Evolutionary conservation across 1,140 invertebrate species (phyloP).

Genomic region (Bombyx mandarina): DNA sequence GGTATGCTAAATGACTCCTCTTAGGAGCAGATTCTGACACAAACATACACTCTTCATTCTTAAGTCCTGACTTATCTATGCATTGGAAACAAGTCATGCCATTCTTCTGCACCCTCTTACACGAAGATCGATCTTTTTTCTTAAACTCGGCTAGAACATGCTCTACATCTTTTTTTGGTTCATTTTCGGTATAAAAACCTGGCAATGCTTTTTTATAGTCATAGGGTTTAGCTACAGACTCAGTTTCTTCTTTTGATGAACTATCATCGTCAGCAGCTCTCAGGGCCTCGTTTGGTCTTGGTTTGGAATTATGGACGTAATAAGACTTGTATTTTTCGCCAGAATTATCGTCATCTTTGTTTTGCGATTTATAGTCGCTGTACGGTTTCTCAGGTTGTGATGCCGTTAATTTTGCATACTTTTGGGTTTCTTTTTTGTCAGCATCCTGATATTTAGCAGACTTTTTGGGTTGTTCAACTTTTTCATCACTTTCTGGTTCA

Average conservation of each 20-base stretch:
- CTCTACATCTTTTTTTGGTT: conserved; percentile 76
- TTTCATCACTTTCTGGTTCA: conserved; percentile 47
- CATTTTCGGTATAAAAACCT: conserved; percentile 62
- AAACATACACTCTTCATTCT: conserved; percentile 83
- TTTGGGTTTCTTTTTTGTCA: conserved; percentile 32
- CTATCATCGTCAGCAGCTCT: conserved; percentile 36
- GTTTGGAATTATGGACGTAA: conserved; percentile 46
- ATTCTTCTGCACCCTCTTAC: conserved; percentile 78
- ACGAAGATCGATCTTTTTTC: conserved; percentile 78
- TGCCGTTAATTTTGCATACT: conserved; percentile 25
- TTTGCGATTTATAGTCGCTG: conserved; percentile 40
- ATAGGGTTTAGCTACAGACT: conserved; percentile 39
- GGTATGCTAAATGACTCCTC: conserved; percentile 71
- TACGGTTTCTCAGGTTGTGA: conserved; percentile 32
- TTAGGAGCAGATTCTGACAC: conserved; percentile 75
- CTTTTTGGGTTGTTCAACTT: conserved; percentile 45
- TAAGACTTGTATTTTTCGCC: conserved; percentile 63
- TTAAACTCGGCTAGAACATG: conserved; percentile 78
- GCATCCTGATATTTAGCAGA: conserved; percentile 48
- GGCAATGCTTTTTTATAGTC: conserved; percentile 63
- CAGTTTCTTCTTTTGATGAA: conserved; percentile 37
- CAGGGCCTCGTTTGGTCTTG: conserved; percentile 44
- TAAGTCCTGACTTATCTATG: conserved; percentile 75
- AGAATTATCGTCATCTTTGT: conserved; percentile 43
- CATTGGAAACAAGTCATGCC: conserved; percentile 84